A percentile compares a stretch with the other conserved stretches of the same genome.
phyloP scores from a whole-genome alignment of 2,888 invertebrate genomes.

The Cryptosula pallasiana region DNA sequence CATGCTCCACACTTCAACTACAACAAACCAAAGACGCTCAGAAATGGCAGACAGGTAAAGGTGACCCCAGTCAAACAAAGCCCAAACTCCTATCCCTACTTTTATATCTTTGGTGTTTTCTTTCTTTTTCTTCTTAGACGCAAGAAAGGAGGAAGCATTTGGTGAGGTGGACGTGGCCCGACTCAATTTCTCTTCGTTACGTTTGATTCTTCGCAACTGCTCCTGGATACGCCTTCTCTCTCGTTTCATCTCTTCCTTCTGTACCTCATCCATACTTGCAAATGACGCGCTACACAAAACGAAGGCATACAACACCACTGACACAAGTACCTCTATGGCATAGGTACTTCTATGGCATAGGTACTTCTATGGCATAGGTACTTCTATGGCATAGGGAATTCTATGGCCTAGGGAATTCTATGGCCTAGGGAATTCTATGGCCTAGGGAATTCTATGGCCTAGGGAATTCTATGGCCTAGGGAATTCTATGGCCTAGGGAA shows the following conservation, averaged over 20 bases:
- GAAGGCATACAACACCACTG: not conserved
- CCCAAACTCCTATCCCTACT: constrained; percentile 24
- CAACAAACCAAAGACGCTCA: constrained; percentile 21
- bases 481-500: no score
- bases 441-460: no score
- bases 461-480: no score
- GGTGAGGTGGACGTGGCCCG: constrained; percentile 18
- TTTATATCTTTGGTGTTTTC: constrained; percentile 84
- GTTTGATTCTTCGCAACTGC: constrained; percentile 85
- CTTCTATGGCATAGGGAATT: no score
- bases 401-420: no score
- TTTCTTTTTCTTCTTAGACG: constrained; percentile 61
- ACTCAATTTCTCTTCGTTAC: constrained; percentile 70
- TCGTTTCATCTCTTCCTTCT: constrained; percentile 97
- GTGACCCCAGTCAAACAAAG: no score
- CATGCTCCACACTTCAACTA: constrained; percentile 91
- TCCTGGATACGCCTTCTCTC: constrained; percentile 90
- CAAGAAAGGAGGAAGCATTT: constrained; percentile 34
- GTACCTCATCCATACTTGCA: constrained; percentile 90
- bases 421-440: no score
- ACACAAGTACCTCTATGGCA: no score
- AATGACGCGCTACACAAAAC: constrained; percentile 56
- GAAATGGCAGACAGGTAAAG: not conserved
- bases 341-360: no score
- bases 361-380: no score